phyloP scores from a whole-genome alignment of 1,140 invertebrate genomes.

The Hyles euphorbiae region DNA sequence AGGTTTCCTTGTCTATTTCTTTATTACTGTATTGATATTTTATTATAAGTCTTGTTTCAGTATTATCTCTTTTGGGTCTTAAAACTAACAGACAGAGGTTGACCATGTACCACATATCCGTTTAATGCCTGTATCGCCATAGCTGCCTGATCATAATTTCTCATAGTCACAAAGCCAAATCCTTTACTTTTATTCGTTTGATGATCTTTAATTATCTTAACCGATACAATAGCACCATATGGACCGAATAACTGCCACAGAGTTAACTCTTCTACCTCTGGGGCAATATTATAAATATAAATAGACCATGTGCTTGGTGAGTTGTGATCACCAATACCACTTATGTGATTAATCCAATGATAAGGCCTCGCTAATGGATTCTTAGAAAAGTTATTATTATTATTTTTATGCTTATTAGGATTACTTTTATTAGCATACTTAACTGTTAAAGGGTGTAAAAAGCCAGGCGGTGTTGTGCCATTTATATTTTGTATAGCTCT shows the following conservation, averaged over 20 bases:
- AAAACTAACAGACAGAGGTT: conserved; percentile 98
- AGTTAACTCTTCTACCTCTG: conserved; percentile 98
- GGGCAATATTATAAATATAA: conserved; percentile 98
- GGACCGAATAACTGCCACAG: conserved; percentile 99
- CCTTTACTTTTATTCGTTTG: conserved; percentile 99
- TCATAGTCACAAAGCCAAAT: conserved; percentile 99
- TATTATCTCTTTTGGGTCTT: conserved; percentile 90
- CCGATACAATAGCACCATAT: conserved; percentile 98
- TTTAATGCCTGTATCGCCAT: conserved; percentile 98
- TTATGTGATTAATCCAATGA: conserved; percentile 75
- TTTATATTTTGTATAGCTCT: conserved; percentile 71
- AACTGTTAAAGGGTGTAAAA: conserved; percentile 73
- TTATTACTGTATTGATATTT: conserved; percentile 70
- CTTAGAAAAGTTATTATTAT: conserved; percentile 69
- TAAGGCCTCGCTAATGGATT: conserved; percentile 62
- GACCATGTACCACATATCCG: conserved; percentile 96
- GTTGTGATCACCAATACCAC: conserved; percentile 74
- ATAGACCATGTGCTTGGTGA: conserved; percentile 94
- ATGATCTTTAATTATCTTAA: conserved; percentile 98
- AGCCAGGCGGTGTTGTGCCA: conserved; percentile 68
- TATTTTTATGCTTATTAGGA: conserved; percentile 70
- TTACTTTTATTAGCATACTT: conserved; percentile 76
- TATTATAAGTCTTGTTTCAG: conserved; percentile 48
- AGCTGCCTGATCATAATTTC: conserved; percentile 98
- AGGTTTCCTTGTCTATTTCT: conserved; percentile 58